Evolutionary conservation across 2,113 vertebrate genomes (phyloP).

Genomic region (Ariopsis seemanni): DNA sequence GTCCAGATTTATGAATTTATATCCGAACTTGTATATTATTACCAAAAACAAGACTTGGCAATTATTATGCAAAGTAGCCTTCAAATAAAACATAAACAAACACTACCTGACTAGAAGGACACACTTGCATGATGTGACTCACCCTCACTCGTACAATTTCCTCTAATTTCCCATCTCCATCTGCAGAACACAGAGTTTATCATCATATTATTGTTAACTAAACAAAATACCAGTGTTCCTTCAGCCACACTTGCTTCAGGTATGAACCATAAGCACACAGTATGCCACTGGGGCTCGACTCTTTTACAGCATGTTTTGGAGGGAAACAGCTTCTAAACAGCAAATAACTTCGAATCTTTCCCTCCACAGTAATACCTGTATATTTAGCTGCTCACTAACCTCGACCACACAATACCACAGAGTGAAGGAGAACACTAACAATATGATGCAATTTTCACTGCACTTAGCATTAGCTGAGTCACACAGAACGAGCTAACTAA

Average conservation of each 20-base stretch:
- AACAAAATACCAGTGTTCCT: background rate
- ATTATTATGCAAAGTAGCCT: too few species aligned
- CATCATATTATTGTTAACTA: background rate
- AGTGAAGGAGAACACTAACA: background rate
- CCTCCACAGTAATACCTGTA: background rate
- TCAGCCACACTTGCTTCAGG: background rate
- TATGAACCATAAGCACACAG: background rate
- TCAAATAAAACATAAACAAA: too few species aligned
- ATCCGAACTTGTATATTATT: too few species aligned
- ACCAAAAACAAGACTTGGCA: too few species aligned
- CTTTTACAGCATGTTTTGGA: background rate
- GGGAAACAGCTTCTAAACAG: background rate
- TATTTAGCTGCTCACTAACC: background rate
- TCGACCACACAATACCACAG: background rate
- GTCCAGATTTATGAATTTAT: too few species aligned
- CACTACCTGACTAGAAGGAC: too few species aligned
- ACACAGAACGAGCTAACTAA: constrained; percentile 1
- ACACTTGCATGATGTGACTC: background rate
- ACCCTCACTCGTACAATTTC: constrained; percentile 65
- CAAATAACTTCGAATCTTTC: background rate
- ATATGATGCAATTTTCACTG: constrained; percentile 61
- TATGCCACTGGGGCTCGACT: background rate
- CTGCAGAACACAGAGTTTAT: constrained; percentile 50
- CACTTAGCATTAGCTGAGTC: constrained; percentile 12
- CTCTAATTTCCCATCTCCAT: constrained; percentile 41